Evolutionary conservation across 2,113 vertebrate species (phyloP).

Genomic region (Anolis sagrei): DNA sequence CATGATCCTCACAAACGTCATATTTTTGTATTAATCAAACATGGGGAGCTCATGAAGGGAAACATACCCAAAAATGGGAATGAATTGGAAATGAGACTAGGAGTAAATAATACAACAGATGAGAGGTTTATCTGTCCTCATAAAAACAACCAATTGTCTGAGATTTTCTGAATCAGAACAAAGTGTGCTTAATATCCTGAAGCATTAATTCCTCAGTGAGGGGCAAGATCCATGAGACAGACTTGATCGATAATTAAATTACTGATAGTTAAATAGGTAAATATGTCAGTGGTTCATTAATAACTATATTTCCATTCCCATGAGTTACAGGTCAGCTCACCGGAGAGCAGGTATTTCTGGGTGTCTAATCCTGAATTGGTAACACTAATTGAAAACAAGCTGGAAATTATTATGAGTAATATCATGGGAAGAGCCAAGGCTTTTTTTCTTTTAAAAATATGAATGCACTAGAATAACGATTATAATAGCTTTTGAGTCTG

Average conservation of each 20-base stretch:
- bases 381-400: conserved; percentile 62
- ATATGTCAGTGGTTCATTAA: conserved; percentile 66
- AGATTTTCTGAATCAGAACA: background rate
- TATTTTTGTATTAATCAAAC: conserved; percentile 43
- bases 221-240: conserved; percentile 23
- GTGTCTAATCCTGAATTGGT: conserved; percentile 52
- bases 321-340: conserved; percentile 59
- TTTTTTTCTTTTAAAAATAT: conserved; percentile 51
- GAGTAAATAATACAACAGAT: background rate
- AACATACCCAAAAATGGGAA: conserved; percentile 50
- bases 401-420: conserved; percentile 68
- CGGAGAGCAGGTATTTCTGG: conserved; percentile 62
- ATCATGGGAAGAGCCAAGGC: conserved; percentile 42
- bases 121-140: background rate
- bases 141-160: background rate
- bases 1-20: no score
- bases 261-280: conserved; percentile 71
- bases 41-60: conserved; percentile 62
- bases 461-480: conserved; percentile 54
- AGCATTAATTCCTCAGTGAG: conserved; percentile 28
- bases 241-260: conserved; percentile 64
- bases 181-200: conserved; percentile 22
- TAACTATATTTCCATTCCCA: conserved; percentile 51
- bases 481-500: conserved; percentile 30
- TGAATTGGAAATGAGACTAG: background rate